Base-by-base conservation (phyloP, 2,113 vertebrate species). In the Salvelinus alpinus region DNA sequence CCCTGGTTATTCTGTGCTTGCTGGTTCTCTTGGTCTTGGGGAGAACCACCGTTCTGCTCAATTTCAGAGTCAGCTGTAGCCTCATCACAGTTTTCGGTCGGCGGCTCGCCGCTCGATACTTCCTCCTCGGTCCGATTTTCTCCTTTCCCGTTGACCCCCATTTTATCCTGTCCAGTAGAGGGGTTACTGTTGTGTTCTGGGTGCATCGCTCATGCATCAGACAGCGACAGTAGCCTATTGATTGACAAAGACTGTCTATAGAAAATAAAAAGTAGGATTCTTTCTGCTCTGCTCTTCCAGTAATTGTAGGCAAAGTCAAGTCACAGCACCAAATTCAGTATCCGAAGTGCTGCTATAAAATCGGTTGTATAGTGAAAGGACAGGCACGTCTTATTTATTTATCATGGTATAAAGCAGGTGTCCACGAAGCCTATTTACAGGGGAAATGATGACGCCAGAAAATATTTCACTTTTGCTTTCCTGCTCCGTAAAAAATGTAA, bases 141-240 rank as follows among this genome's bases (percentile, higher is more conserved):
- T 62, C 59, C 59, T 78, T 86, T 38, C 77, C 89, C 91, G 81
- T 88, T 88, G 80, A 77, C 84, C 79, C 88, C 90, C 90, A 90
- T 90, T 74, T 85, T 86, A 76, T 79, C 74, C 82, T 76, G 14
- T 84, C 34, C 62, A 74, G 29, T 76, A 71, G 71, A 62, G 84
- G 83, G 78, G 77, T 80, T 84, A 83, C 81, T 85, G 81, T 72
- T 72, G 82, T 64, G 83, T 75, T 88, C 86, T 78, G 27, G 79
- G 80, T 80, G 80, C 84, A 88, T 88, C 80, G 70, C 76, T 77
- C 79, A 84, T 65, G 76, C 81, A 83, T 85, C 77, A 65, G 80
- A 90, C 86, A 83, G 87, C 82, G 51, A 54, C 13, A 54, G 51
- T 54, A 54, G 51, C 51, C 13, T 14, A 54, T 54, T 54, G 51